Base-by-base conservation (phyloP, 1,140 invertebrate genomes). In the Heliconius eleuchia region DNA sequence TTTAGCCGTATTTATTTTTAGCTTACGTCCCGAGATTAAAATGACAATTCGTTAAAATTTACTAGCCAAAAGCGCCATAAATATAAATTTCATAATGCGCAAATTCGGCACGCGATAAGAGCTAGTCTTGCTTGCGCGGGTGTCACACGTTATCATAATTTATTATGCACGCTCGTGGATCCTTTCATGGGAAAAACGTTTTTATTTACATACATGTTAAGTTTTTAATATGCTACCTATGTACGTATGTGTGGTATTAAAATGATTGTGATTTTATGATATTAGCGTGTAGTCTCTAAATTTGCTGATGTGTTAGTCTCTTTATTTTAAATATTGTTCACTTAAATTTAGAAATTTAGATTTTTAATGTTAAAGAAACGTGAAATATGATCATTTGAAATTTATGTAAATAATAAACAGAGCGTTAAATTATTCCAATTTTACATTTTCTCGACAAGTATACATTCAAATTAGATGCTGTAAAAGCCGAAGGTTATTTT, bases 61-160 rank as follows among this genome's bases (percentile, higher is more conserved):
- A 82, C 77, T 84, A 73, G 73, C 84, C 80, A 34, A 81, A 76
- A 77, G 77, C 81, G 74, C 73, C 78, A 80, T 82, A 83, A 85
- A 84, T 81, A 81, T 75, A 81, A 76, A 80, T 83, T 80, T 77
- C 83, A 85, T 77, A 78, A 83, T 79, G 82, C 78, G 83, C 83
- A 80, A 84, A 86, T 84, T 86, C 79, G 72, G 71, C 76, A 81
- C 55, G 78, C 82, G 84, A 86, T 86, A 86, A 84, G 82, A 78
- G 71, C 81, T 80, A 85, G 78, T 83, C 80, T 85, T 85, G 83
- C 78, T 81, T 78, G 81, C 78, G 78, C 55, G 79, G 78, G 78
- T 74, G 81, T 80, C 71, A 79, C 77, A 73, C 80, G 85, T 83
- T 86, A 86, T 84, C 82, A 82, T 84, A 86, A 88, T 88, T 88